These are phyloP conservation scores for Anastrepha ludens DNA, from an alignment of 1,140 invertebrate species.

Conservation along the genomic window DNA sequence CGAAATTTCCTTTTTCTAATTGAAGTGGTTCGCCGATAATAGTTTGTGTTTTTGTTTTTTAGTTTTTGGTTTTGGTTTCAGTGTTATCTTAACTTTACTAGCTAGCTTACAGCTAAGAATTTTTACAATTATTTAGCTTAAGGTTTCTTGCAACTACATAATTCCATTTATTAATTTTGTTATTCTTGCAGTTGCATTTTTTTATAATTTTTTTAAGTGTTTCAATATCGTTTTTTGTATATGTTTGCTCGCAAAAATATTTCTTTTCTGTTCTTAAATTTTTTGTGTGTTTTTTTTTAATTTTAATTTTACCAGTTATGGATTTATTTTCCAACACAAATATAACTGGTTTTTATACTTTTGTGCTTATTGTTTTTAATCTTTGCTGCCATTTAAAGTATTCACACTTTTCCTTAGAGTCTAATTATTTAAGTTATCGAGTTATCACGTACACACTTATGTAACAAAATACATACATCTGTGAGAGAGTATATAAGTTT, in stretches of 20 bases:
- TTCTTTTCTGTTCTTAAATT: constrained; percentile 25
- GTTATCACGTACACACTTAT: constrained; percentile 15
- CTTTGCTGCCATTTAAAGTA: not conserved
- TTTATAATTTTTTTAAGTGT: not conserved
- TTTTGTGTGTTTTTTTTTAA: constrained; percentile 18
- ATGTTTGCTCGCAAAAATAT: constrained; percentile 52
- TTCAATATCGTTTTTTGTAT: constrained; percentile 27
- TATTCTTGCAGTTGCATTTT: not conserved
- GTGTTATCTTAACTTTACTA: not conserved
- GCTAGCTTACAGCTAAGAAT: not conserved
- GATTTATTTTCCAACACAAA: not conserved
- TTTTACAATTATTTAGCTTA: constrained; percentile 3
- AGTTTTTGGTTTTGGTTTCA: not conserved
- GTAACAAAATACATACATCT: not conserved
- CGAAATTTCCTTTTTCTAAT: not conserved
- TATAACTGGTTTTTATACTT: not conserved
- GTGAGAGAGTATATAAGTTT: no score
- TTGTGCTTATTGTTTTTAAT: not conserved
- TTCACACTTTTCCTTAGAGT: not conserved
- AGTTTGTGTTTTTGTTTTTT: not conserved
- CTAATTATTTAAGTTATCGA: constrained; percentile 21
- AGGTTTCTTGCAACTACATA: not conserved
- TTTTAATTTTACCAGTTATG: not conserved
- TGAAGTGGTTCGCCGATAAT: not conserved
- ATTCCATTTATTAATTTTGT: not conserved